Evolutionary conservation across 2,797 vertebrate genomes (phyloP), one percentile per base, ranked within the genome.

Genomic region (Anableps anableps): DNA sequence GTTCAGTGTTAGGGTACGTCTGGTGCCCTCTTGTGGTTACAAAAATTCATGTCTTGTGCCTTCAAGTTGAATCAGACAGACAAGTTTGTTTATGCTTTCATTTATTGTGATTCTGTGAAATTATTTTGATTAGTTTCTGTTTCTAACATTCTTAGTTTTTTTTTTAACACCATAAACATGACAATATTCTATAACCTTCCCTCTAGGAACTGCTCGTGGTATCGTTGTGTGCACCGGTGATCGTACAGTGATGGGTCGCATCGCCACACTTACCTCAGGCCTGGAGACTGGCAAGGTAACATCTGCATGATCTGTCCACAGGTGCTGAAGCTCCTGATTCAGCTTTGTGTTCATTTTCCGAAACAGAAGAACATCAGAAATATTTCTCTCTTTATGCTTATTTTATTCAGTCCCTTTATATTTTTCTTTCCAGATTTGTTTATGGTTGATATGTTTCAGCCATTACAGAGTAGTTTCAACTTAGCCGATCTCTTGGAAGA

Each of bases 201-300:
- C 29, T 81, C 0, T 92, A 98, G 97, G 97, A 84, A 98, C 97
- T 0, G 97, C 97, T 1, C 97, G 97, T 2, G 97, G 97, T 0
- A 97, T 98, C 8, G 97, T 98, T 43, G 95, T 98, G 77, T 97
- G 97, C 64, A 98, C 97, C 0, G 97, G 97, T 0, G 97, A 98
- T 90, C 97, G 96, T 1, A 98, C 97, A 0, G 97, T 98, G 88
- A 98, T 98, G 97, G 97, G 97, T 34, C 97, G 97, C 64, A 98
- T 98, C 2, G 97, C 97, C 75, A 98, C 97, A 0, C 94, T 98
- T 86, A 97, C 97, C 34, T 98, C 97, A 0, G 97, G 97, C 72
- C 95, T 98, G 86, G 97, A 98, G 91, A 97, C 97, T 1, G 97
- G 97, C 74, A 98, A 98, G 94, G 94, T 95, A 72, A 68, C 21